A percentile compares a stretch with the other conserved stretches of the same genome.
Conservation (phyloP, 2,888 invertebrate genomes). For the Parnassius orleans region DNA sequence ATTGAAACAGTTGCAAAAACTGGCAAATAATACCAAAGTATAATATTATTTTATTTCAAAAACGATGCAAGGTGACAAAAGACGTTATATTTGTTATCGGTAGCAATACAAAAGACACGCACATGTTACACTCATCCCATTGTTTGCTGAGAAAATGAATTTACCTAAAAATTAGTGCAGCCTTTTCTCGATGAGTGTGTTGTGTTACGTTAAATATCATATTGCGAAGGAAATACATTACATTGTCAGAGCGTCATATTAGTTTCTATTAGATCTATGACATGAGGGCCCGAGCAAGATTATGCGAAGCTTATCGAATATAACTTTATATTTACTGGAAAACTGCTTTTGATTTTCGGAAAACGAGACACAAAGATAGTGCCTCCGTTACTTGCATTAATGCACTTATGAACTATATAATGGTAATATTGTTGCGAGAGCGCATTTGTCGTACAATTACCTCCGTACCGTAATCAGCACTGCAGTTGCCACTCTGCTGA, state of each 20-base stretch:
- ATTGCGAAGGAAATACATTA: conserved; percentile 15
- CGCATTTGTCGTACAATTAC: conserved; percentile 44
- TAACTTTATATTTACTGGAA: conserved; percentile 64
- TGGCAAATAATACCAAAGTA: conserved; percentile 22
- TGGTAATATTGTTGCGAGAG: conserved; percentile 63
- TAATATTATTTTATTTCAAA: conserved; percentile 6
- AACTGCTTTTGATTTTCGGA: conserved; percentile 69
- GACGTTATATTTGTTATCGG: conserved; percentile 11
- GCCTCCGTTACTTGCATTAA: conserved; percentile 30
- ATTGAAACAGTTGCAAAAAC: conserved; percentile 19
- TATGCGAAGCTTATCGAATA: conserved; percentile 6
- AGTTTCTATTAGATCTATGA: conserved; percentile 40
- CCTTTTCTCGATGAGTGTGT: conserved; percentile 12
- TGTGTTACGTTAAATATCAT: conserved; percentile 18
- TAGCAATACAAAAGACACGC: conserved; percentile 18
- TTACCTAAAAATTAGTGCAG: conserved; percentile 17
- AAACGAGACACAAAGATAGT: conserved; percentile 39
- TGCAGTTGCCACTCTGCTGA: not conserved
- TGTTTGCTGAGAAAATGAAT: conserved; percentile 13
- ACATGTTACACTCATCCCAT: conserved; percentile 4
- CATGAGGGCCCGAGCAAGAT: conserved; percentile 14
- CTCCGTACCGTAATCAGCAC: conserved; percentile 33
- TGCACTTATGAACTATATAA: conserved; percentile 70
- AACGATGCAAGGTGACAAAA: conserved; percentile 19
- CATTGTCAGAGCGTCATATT: conserved; percentile 34